These are phyloP conservation scores for Pogonomyrmex californicus DNA, from an alignment of 1,140 invertebrate genomes.

Conservation along the genomic window DNA sequence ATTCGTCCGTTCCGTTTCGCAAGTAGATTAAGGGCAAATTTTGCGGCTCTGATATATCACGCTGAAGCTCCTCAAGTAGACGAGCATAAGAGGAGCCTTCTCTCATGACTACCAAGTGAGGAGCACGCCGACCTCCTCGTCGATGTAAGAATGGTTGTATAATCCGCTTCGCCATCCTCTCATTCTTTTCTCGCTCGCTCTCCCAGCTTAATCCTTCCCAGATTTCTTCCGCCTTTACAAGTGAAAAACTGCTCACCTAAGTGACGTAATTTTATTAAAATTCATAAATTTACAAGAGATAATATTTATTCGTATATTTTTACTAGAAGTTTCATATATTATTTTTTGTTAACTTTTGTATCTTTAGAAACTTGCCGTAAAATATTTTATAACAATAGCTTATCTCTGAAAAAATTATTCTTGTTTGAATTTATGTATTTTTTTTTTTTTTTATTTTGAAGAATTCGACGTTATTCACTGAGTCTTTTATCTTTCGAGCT, in stretches of 20 bases:
- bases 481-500: not conserved
- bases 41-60: slow-evolving; percentile 49
- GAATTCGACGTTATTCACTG: not conserved
- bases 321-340: not conserved
- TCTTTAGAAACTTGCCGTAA: not conserved
- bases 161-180: slow-evolving; percentile 38
- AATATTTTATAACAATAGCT: not conserved
- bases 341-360: not conserved
- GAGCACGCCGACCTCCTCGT: not conserved
- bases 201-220: not conserved
- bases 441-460: not conserved
- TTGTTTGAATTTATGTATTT: not conserved
- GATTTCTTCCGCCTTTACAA: slow-evolving; percentile 2
- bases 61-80: slow-evolving; percentile 39
- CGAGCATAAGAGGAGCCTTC: slow-evolving; percentile 31
- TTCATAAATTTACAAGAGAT: not conserved
- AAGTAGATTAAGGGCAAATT: slow-evolving; percentile 51
- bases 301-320: not conserved
- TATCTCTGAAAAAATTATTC: not conserved
- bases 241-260: not conserved
- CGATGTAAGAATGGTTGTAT: slow-evolving; percentile 63
- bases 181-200: not conserved
- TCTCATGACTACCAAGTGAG: slow-evolving; percentile 62
- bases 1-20: not conserved
- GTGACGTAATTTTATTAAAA: not conserved